A percentile compares a stretch with the other conserved stretches of the same genome.
phyloP scores from a whole-genome alignment of 23 tunicate species.

The Ciona savignyi region DNA sequence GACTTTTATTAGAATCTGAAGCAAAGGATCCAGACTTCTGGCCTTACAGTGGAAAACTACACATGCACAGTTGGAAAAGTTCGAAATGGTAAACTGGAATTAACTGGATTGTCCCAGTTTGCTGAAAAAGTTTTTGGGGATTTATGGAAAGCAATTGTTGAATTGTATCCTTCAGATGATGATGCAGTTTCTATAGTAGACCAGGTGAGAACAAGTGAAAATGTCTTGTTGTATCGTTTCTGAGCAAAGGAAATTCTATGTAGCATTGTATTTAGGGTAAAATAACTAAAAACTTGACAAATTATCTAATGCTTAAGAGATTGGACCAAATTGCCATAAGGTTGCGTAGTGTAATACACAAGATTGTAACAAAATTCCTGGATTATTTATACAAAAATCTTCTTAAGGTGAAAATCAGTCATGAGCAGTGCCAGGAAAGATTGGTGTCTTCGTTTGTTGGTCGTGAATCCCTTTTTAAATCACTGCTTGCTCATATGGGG shows the following conservation, averaged over 20 bases:
- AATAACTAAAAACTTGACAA: too few relatives aligned
- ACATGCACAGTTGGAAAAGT: not conserved
- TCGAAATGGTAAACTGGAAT: not conserved
- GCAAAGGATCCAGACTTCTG: constrained; percentile 2
- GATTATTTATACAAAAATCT: too few relatives aligned
- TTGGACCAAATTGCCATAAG: too few relatives aligned
- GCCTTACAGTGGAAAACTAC: not conserved
- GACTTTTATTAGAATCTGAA: constrained; percentile 13
- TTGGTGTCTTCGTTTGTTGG: not conserved
- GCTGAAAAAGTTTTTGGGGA: constrained; percentile 14
- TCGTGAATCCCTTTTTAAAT: not conserved
- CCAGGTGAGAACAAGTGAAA: not conserved
- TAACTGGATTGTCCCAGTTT: constrained; percentile 16
- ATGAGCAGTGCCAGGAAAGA: not conserved
- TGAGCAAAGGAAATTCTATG: constrained; percentile 3
- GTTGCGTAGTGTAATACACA: too few relatives aligned
- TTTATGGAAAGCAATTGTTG: constrained; percentile 3
- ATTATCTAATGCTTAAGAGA: too few relatives aligned
- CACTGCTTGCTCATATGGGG: not conserved
- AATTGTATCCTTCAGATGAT: not conserved
- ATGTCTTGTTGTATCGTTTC: too few relatives aligned
- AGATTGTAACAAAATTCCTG: too few relatives aligned
- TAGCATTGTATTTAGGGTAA: constrained; percentile 9
- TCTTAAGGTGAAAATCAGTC: not conserved
- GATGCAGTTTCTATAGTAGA: not conserved